Evolutionary conservation across 92 coral and sea anemone genomes (phyloP), one percentile per base, ranked within the genome.

Genomic region (Bergia sp.): DNA sequence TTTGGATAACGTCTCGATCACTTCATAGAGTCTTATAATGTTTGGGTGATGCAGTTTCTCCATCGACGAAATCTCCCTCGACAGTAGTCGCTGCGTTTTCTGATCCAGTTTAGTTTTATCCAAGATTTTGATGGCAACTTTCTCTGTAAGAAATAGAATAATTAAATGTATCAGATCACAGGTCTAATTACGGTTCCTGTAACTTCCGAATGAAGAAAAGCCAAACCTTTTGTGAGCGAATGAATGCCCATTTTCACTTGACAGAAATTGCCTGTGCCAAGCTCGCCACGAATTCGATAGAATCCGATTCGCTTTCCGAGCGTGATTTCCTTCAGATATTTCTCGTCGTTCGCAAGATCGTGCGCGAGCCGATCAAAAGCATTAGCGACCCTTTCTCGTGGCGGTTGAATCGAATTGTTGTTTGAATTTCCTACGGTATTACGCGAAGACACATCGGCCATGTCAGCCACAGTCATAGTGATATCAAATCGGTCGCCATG

Each of bases 211-310:
- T 37, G 45, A 37, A 10, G 7, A 10, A n/a, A 36, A n/a, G 41
- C 73, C 93, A 83, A 79, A 97, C 99, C 99, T 96, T 95, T 94
- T 8, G 99, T 94, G 7, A 97, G 91, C 44, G 96, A 89, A 77
- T 97, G 99, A 76, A 97, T 94, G 37, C 99, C 99, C 99, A 97
- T 96, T 89, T 97, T 97, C 16, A 97, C 99, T 93, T 96, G 99
- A 69, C 98, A 97, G 77, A 97, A 97, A 85, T 97, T 97, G n/a
- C 99, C 99, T 43, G 94, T 93, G 53, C 99, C 99, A 18, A 97
- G 93, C 75, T 97, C 99, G 73, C 98, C 99, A 45, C 99, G 97
- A 86, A 97, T 91, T 57, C 99, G 96, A 89, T 97, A 97, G 86
- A 97, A 97, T 37, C 99, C 99, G 11, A 97, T 96, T 71, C 99